Evolutionary conservation across 2,888 invertebrate species (phyloP), one percentile per base, ranked within the genome.

Genomic region (Dendrolimus pini): DNA sequence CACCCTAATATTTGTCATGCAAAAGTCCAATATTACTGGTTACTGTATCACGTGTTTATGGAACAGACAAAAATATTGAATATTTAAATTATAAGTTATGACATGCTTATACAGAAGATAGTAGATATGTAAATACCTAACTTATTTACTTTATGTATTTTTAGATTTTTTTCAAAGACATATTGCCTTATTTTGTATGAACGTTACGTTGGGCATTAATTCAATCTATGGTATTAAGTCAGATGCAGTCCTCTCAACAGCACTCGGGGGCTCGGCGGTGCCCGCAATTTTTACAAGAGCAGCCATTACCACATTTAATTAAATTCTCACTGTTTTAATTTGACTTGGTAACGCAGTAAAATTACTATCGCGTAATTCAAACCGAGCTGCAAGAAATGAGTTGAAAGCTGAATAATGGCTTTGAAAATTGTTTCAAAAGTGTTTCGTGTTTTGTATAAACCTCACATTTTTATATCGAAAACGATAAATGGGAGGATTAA

Each of bases 261-360:
- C 70, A 62, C 77, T 78, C 69, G 61, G 73, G 30, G 6, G 30
- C 30, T 30, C 68, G 60, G 62, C 62, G 55, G 62, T 61, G 55
- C 55, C 59, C 58, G 62, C 77, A 76, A 83, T 85, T 86, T 86
- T 86, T 84, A 74, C 81, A 81, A 82, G 78, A 77, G 82, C 72
- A 71, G 75, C 83, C 83, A 87, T 87, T 86, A 86, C 79, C 83
- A 80, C 85, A 83, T 86, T 85, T 83, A 85, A 87, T 87, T 87
- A 81, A 86, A 86, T 83, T 77, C 85, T 86, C 81, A 83, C 80
- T 83, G 83, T 83, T 85, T 85, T 86, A 86, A 87, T 86, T 85
- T 85, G 80, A 84, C 78, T 85, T 79, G 76, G 78, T 75, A 80
- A 78, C 74, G 78, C 68, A 64, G 66, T 68, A 62, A 74, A 83